Percentiles rank a stretch among this genome's conserved stretches.
Evolutionary conservation across 2,113 vertebrate species (phyloP).

Genomic region (Gracilinanus agilis): DNA sequence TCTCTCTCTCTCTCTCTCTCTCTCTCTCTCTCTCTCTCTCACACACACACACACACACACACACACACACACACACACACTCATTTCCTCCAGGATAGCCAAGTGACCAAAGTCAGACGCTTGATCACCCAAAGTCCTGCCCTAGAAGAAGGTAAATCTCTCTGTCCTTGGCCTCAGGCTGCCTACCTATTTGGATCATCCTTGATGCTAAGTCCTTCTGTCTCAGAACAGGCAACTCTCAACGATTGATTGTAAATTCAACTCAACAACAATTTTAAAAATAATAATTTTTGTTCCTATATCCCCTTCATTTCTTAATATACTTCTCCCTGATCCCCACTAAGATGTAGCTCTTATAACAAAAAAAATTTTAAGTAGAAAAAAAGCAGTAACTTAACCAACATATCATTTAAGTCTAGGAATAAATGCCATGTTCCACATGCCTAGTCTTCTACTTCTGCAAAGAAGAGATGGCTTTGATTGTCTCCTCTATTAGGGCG

Average conservation of each 20-base stretch:
- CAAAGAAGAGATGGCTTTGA: not conserved
- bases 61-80: too few relatives aligned
- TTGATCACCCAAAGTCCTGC: not conserved
- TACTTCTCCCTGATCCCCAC: not conserved
- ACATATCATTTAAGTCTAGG: not conserved
- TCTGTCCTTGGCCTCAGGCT: not conserved
- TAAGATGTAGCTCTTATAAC: not conserved
- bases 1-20: too few relatives aligned
- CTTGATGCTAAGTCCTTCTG: not conserved
- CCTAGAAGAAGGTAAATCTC: not conserved
- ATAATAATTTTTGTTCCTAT: not conserved
- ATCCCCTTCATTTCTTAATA: not conserved
- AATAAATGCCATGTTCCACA: not conserved
- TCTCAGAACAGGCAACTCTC: not conserved
- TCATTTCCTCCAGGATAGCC: not conserved
- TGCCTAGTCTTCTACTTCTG: not conserved
- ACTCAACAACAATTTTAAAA: not conserved
- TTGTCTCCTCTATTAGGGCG: not conserved
- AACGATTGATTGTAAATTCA: not conserved
- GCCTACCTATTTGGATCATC: not conserved
- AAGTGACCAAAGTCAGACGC: not conserved
- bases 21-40: too few relatives aligned
- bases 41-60: not conserved
- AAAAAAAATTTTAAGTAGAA: not conserved
- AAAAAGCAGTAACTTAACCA: not conserved